These are phyloP conservation scores for Cephalotes varians DNA, from an alignment of 2,888 invertebrate genomes.

Conservation along the genomic window DNA sequence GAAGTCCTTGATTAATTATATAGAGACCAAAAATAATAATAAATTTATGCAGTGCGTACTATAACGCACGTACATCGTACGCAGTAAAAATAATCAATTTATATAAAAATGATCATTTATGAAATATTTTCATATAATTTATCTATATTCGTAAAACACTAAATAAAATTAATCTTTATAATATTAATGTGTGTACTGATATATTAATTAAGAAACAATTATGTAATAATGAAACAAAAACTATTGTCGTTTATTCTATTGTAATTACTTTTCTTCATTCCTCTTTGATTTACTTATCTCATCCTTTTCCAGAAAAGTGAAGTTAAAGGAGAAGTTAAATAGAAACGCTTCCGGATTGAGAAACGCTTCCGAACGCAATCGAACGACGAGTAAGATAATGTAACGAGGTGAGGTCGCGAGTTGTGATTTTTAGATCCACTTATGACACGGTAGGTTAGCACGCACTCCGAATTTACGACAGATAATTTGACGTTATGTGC, in stretches of 20 bases:
- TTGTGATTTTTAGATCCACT: conserved; percentile 14
- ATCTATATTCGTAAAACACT: not conserved
- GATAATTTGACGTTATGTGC: not conserved
- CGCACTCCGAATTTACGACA: conserved; percentile 4
- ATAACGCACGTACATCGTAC: no score
- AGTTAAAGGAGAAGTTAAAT: not conserved
- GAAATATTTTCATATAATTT: conserved; percentile 1
- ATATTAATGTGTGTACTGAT: not conserved
- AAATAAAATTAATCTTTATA: no score
- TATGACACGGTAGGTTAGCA: not conserved
- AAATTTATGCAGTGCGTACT: not conserved
- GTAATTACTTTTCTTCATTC: not conserved
- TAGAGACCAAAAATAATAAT: not conserved
- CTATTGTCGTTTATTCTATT: not conserved
- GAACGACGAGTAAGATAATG: not conserved
- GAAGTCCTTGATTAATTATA: conserved; percentile 1
- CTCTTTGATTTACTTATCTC: not conserved
- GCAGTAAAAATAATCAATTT: not conserved
- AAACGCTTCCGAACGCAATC: not conserved
- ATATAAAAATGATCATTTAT: not conserved
- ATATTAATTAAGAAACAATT: not conserved
- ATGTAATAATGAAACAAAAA: not conserved
- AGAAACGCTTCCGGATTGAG: not conserved
- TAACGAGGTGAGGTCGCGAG: not conserved
- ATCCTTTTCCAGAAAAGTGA: not conserved